These are phyloP conservation scores for Podarcis muralis DNA, from an alignment of 2,113 vertebrate species.

Conservation along the genomic window DNA sequence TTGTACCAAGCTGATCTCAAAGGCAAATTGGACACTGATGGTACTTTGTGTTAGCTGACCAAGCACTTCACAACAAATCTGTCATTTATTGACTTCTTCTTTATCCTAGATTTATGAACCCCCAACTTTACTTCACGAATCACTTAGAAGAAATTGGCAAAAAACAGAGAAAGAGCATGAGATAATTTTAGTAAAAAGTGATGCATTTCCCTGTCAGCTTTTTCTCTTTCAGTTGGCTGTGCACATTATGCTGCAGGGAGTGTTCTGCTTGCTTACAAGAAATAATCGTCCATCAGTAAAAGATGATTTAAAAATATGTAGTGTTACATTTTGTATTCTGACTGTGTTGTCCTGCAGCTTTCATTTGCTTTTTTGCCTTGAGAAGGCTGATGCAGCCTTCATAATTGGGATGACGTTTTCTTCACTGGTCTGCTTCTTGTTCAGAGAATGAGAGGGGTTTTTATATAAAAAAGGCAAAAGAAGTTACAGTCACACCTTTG, in stretches of 20 bases:
- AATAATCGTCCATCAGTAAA: conserved; percentile 1
- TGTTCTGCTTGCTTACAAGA: neutral
- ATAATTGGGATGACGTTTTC: neutral
- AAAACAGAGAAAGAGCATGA: neutral
- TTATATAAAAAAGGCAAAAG: neutral
- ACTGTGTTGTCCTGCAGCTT: neutral
- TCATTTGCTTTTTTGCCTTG: neutral
- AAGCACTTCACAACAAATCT: neutral
- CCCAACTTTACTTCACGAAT: conserved; percentile 4
- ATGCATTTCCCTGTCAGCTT: conserved; percentile 1
- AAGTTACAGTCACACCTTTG: neutral
- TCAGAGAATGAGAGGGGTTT: neutral
- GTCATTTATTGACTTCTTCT: neutral
- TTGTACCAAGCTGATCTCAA: neutral
- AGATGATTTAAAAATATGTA: conserved; percentile 12
- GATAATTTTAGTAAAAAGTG: conserved; percentile 28
- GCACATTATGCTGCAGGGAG: neutral
- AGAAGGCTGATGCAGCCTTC: neutral
- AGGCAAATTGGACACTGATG: neutral
- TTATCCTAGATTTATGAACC: conserved; percentile 36
- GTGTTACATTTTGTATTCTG: neutral
- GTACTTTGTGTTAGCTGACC: neutral
- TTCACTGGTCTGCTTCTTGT: neutral
- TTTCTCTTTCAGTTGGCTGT: neutral
- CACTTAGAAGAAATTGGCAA: neutral